A percentile compares a stretch with the other conserved stretches of the same genome.
Evolutionary conservation across 2,113 vertebrate species (phyloP).

Genomic region (Notothenia coriiceps): DNA sequence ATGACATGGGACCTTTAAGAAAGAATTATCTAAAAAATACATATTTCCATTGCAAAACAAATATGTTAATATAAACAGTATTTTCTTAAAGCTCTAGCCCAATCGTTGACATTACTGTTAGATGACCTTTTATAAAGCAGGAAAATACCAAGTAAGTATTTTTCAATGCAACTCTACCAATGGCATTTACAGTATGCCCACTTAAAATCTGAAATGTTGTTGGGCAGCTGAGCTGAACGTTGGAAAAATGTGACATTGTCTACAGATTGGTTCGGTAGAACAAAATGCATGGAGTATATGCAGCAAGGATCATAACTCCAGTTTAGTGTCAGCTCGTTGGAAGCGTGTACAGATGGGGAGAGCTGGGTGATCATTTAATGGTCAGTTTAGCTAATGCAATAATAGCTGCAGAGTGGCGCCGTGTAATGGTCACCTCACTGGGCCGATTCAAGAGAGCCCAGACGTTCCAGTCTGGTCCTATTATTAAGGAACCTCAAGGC

Average conservation of each 20-base stretch:
- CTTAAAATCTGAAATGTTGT: neutral
- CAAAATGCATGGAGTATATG: slow-evolving; percentile 6
- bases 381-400: slow-evolving; percentile 82
- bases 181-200: too few relatives aligned
- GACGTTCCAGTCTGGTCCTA: slow-evolving; percentile 54
- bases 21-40: neutral
- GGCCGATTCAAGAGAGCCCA: slow-evolving; percentile 70
- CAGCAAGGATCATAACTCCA: slow-evolving; percentile 15
- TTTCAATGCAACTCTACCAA: neutral
- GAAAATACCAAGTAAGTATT: neutral
- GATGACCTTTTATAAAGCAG: neutral
- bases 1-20: neutral
- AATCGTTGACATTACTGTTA: neutral
- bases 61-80: neutral
- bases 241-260: neutral
- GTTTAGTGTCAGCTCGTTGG: slow-evolving; percentile 32
- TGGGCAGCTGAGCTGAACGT: slow-evolving; percentile 3
- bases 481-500: slow-evolving; percentile 64
- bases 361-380: slow-evolving; percentile 77
- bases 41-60: too few relatives aligned
- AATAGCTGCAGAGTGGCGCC: slow-evolving; percentile 67
- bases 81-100: slow-evolving; percentile 2
- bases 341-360: slow-evolving; percentile 65
- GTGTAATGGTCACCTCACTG: slow-evolving; percentile 69
- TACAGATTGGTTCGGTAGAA: slow-evolving; percentile 13